Evolutionary conservation across 2,888 invertebrate genomes (phyloP).

Genomic region (Cephus rjabovi): DNA sequence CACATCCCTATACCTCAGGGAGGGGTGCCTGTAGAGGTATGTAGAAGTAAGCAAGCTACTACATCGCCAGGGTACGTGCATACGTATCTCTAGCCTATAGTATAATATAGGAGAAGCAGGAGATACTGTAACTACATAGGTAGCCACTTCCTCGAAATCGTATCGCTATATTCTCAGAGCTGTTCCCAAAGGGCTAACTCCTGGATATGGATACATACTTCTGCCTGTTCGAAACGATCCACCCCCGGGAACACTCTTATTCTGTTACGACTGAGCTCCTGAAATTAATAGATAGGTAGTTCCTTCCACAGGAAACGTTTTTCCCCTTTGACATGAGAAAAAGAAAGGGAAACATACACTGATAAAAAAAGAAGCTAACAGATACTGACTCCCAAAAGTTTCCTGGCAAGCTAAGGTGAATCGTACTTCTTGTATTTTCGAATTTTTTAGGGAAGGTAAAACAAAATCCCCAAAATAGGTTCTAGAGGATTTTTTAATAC

Average conservation of each 20-base stretch:
- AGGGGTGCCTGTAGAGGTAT: not conserved
- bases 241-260: conserved; percentile 42
- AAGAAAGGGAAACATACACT: conserved; percentile 1
- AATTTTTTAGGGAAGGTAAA: not conserved
- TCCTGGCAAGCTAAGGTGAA: not conserved
- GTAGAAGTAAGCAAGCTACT: not conserved
- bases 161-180: conserved; percentile 26
- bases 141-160: conserved; percentile 25
- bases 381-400: not conserved
- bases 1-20: not conserved
- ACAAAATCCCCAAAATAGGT: not conserved
- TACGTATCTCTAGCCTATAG: not conserved
- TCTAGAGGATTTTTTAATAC: not conserved
- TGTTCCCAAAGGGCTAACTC: conserved; percentile 6
- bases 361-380: conserved; percentile 5
- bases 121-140: not conserved
- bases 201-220: conserved; percentile 45
- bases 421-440: not conserved
- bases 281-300: conserved; percentile 49
- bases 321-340: conserved; percentile 19
- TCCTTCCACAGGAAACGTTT: conserved; percentile 28
- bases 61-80: not conserved
- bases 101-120: not conserved
- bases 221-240: conserved; percentile 27
- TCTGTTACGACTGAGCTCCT: conserved; percentile 46